Percentiles rank a stretch among this genome's conserved stretches.
Conservation (phyloP, 2,113 vertebrate species). For the Protobothrops flavoviridis region DNA sequence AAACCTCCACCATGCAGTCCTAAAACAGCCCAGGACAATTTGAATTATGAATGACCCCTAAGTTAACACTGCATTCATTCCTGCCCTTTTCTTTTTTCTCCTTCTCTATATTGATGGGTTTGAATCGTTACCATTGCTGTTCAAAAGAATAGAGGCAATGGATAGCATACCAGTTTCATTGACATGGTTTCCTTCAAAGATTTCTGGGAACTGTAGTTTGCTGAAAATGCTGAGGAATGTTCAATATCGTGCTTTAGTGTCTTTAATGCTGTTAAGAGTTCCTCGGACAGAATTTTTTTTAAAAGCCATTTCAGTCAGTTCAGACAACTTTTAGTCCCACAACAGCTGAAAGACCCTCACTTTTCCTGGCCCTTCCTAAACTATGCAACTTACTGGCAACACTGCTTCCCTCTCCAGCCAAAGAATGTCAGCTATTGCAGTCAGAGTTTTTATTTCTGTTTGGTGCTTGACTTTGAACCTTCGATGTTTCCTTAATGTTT, state of each 20-base stretch:
- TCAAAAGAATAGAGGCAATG: background rate
- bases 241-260: no score
- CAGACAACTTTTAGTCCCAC: background rate
- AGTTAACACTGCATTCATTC: background rate
- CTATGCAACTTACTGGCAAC: background rate
- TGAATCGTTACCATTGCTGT: background rate
- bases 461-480: background rate
- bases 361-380: background rate
- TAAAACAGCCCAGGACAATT: background rate
- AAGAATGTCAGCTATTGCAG: background rate
- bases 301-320: background rate
- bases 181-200: background rate
- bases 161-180: background rate
- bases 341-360: background rate
- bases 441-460: background rate
- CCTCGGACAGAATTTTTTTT: no score
- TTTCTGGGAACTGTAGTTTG: background rate
- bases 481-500: slow-evolving; percentile 14
- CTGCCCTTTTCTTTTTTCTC: background rate
- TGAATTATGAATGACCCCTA: background rate
- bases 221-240: background rate
- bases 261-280: background rate
- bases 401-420: background rate
- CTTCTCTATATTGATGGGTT: background rate
- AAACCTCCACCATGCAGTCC: background rate